Percentiles rank a stretch among this genome's conserved stretches.
phyloP scores from a whole-genome alignment of 2,888 invertebrate genomes.

The Macrosiphum euphorbiae region DNA sequence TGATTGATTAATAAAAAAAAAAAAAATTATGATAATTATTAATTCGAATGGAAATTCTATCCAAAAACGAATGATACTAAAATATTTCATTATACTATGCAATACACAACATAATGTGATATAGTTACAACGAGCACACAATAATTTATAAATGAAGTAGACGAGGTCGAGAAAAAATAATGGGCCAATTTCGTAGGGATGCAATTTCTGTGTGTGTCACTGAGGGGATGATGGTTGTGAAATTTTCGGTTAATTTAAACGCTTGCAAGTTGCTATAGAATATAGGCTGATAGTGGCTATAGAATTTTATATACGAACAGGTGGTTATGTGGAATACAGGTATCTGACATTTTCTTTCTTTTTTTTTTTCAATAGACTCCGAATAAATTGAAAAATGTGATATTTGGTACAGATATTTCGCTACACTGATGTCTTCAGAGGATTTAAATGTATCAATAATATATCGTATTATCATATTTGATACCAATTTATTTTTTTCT shows the following conservation, averaged over 20 bases:
- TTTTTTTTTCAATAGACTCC: not conserved
- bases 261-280: not conserved
- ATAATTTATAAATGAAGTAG: not conserved
- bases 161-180: not conserved
- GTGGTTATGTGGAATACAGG: not conserved
- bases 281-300: not conserved
- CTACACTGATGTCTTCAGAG: not conserved
- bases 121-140: not conserved
- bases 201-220: not conserved
- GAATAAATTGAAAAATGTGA: not conserved
- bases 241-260: not conserved
- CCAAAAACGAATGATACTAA: not conserved
- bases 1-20: not conserved
- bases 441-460: not conserved
- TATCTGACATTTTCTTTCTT: not conserved
- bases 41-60: not conserved
- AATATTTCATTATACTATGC: not conserved
- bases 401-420: not conserved
- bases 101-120: not conserved
- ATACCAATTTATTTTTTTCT: not conserved
- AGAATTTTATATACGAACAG: not conserved
- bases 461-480: not conserved
- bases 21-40: not conserved
- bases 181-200: not conserved
- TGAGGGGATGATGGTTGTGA: not conserved